Evolutionary conservation across 2,797 vertebrate genomes (phyloP).

Genomic region (Nannoperca australis): DNA sequence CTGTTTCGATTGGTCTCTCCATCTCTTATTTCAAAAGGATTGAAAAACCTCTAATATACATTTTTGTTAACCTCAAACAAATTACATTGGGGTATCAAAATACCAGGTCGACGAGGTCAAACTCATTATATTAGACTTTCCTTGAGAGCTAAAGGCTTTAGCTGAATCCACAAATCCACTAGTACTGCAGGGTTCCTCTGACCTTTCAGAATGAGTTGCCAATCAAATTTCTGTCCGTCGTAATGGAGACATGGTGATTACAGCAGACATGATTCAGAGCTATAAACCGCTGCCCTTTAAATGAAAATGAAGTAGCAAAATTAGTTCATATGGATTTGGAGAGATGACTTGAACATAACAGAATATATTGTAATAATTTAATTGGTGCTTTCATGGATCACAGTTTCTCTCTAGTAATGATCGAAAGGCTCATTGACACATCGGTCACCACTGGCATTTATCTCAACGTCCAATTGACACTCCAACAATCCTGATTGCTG

Average conservation of each 20-base stretch:
- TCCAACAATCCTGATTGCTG: slow-evolving; percentile 36
- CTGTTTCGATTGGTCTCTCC: background rate
- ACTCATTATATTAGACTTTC: slow-evolving; percentile 51
- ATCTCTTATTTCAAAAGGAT: background rate
- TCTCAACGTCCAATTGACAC: slow-evolving; percentile 37
- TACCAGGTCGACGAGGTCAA: slow-evolving; percentile 32
- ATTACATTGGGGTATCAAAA: slow-evolving; percentile 20
- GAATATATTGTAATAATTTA: slow-evolving; percentile 20
- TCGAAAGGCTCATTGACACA: slow-evolving; percentile 28
- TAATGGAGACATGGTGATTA: slow-evolving; percentile 58
- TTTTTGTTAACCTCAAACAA: slow-evolving; percentile 5
- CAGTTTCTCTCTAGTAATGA: slow-evolving; percentile 28
- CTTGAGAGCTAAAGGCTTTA: slow-evolving; percentile 35
- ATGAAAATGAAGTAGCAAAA: slow-evolving; percentile 43
- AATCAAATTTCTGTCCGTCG: slow-evolving; percentile 50
- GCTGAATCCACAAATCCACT: slow-evolving; percentile 47
- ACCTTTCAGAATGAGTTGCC: slow-evolving; percentile 66
- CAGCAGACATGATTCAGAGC: slow-evolving; percentile 35
- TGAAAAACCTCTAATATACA: background rate
- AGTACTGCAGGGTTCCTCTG: slow-evolving; percentile 40
- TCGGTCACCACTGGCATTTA: slow-evolving; percentile 20
- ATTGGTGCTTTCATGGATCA: slow-evolving; percentile 19
- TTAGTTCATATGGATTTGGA: background rate
- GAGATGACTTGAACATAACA: slow-evolving; percentile 1
- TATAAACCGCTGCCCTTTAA: slow-evolving; percentile 44